A percentile compares a stretch with the other conserved stretches of the same genome.
Conservation (phyloP, 2,113 vertebrate species). For the Eubucco bourcierii region DNA sequence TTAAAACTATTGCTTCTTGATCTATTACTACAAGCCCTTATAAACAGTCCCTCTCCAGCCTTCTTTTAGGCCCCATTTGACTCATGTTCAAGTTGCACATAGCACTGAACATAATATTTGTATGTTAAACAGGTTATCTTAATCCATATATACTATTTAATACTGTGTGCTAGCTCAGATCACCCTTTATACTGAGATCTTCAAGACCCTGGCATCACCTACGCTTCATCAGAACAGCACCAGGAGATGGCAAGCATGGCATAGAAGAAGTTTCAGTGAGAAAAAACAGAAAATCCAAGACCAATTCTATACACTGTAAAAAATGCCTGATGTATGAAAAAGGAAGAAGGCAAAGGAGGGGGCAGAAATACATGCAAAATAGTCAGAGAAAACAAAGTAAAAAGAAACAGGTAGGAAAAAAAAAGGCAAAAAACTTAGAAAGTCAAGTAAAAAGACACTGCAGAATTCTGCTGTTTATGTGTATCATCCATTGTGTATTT, state of each 20-base stretch:
- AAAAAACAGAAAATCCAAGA: neutral
- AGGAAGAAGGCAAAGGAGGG: neutral
- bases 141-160: neutral
- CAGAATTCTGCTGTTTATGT: neutral
- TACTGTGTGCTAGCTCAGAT: neutral
- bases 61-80: too few relatives aligned
- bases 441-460: neutral
- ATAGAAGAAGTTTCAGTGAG: neutral
- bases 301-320: neutral
- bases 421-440: neutral
- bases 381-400: neutral
- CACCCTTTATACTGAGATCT: neutral
- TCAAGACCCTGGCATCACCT: neutral
- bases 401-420: neutral
- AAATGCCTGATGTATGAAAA: neutral
- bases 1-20: too few relatives aligned
- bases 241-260: neutral
- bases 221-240: neutral
- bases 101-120: neutral
- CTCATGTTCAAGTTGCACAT: neutral
- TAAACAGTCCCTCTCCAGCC: too few relatives aligned
- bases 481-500: neutral
- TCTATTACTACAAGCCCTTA: too few relatives aligned
- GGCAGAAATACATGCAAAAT: neutral
- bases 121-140: neutral